These are phyloP conservation scores for Gambelia wislizenii DNA, from an alignment of 2,797 vertebrate species.

Conservation along the genomic window DNA sequence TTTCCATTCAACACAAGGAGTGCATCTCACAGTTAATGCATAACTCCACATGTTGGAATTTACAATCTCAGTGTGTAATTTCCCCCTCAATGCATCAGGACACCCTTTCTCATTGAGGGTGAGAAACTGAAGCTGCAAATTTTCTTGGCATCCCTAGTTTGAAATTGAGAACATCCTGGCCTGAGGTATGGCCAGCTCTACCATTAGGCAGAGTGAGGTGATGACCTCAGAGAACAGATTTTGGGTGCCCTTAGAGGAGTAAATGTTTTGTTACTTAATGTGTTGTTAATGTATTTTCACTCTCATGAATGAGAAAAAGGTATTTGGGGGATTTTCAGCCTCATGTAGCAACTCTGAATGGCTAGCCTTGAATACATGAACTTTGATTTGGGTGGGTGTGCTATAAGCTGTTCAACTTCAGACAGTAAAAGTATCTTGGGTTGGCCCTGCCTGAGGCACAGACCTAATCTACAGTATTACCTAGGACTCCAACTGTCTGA, in stretches of 20 bases:
- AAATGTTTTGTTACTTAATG: neutral
- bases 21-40: no score
- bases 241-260: neutral
- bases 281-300: neutral
- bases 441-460: neutral
- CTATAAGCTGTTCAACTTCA: neutral
- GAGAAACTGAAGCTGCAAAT: no score
- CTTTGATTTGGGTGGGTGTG: neutral
- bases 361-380: neutral
- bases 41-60: no score
- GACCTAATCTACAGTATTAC: neutral
- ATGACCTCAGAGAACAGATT: neutral
- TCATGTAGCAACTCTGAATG: neutral
- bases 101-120: no score
- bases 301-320: neutral
- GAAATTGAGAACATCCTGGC: neutral
- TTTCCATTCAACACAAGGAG: no score
- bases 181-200: neutral
- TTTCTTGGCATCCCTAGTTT: no score
- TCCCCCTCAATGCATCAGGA: no score
- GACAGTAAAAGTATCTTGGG: neutral
- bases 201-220: neutral
- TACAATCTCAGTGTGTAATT: no score
- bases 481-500: neutral
- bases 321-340: neutral